Conservation (phyloP, 2,888 invertebrate species). For the Eupithecia exiguata region DNA sequence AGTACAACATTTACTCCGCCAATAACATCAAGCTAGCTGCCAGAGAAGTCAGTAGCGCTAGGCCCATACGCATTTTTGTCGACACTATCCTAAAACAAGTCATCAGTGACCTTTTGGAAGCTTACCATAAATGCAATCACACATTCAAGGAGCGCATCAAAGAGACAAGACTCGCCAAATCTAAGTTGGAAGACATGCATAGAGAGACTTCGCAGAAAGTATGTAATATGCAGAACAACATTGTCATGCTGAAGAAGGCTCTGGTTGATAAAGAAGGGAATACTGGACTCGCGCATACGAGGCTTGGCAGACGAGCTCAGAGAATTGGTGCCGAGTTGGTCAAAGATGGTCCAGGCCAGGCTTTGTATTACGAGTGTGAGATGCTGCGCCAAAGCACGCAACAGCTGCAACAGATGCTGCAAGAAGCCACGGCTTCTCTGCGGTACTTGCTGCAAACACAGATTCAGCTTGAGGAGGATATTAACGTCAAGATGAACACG, state of each 20-base stretch:
- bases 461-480: conserved; percentile 95
- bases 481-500: conserved; percentile 95
- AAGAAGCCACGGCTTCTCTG: conserved; percentile 89
- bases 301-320: conserved; percentile 91
- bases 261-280: conserved; percentile 92
- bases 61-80: conserved; percentile 89
- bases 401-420: conserved; percentile 87
- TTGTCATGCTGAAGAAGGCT: conserved; percentile 89
- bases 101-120: conserved; percentile 90
- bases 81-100: conserved; percentile 92
- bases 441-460: conserved; percentile 93
- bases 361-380: conserved; percentile 88
- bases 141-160: conserved; percentile 90
- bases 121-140: conserved; percentile 90
- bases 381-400: conserved; percentile 87
- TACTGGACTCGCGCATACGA: conserved; percentile 91
- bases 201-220: conserved; percentile 87
- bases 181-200: conserved; percentile 92
- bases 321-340: conserved; percentile 92
- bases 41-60: conserved; percentile 89
- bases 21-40: conserved; percentile 88
- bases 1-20: conserved; percentile 89
- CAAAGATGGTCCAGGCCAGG: conserved; percentile 90
- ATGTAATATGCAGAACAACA: conserved; percentile 90
- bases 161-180: conserved; percentile 91